These are phyloP conservation scores for Drosophila mettleri DNA, from an alignment of 2,888 invertebrate genomes.

Conservation along the genomic window DNA sequence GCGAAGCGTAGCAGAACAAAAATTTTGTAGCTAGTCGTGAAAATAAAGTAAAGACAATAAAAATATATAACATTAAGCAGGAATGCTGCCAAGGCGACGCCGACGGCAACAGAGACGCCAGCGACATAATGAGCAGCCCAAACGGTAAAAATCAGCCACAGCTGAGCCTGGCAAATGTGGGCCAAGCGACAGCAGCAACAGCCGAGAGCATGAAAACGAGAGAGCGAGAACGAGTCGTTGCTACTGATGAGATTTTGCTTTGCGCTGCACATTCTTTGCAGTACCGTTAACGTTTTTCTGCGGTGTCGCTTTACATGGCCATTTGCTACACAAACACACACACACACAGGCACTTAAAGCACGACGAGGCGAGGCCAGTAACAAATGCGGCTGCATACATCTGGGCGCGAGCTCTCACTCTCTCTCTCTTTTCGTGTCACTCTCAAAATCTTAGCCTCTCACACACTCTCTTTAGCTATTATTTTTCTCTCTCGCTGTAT, in stretches of 20 bases:
- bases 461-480: neutral
- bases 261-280: constrained; percentile 72
- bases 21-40: constrained; percentile 56
- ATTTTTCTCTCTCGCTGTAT: constrained; percentile 2
- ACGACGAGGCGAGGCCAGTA: constrained; percentile 25
- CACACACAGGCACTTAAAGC: too few species aligned
- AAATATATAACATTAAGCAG: constrained; percentile 65
- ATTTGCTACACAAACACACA: constrained; percentile 56
- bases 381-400: constrained; percentile 56
- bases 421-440: too few species aligned
- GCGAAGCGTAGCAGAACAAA: constrained; percentile 51
- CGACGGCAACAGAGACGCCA: constrained; percentile 19
- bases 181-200: constrained; percentile 41
- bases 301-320: constrained; percentile 68
- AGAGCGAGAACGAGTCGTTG: constrained; percentile 9
- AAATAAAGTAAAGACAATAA: constrained; percentile 67
- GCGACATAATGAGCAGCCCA: constrained; percentile 63
- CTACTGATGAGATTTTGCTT: constrained; percentile 34
- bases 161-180: constrained; percentile 68
- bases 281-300: constrained; percentile 69
- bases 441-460: neutral
- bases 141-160: constrained; percentile 60
- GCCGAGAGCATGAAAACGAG: constrained; percentile 28
- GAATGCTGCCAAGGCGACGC: constrained; percentile 48
- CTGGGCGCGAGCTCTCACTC: constrained; percentile 35